Evolutionary conservation across 2,113 vertebrate species (phyloP).

Genomic region (Ia io): DNA sequence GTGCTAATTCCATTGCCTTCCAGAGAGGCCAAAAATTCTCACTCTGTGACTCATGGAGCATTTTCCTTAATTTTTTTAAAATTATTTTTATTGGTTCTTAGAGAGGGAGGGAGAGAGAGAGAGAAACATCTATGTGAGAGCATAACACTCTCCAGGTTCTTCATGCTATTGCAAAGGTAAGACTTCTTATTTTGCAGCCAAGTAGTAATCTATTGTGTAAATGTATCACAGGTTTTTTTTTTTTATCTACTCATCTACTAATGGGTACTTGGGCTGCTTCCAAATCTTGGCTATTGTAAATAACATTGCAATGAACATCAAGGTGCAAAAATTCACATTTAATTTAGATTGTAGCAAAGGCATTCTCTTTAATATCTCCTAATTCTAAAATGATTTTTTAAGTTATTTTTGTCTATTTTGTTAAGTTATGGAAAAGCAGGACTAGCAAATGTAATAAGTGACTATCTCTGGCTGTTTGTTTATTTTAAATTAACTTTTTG

Average conservation of each 20-base stretch:
- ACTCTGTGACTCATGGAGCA: not conserved
- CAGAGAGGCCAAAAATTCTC: not conserved
- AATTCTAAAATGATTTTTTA: not conserved
- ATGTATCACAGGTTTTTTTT: not conserved
- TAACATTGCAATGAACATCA: not conserved
- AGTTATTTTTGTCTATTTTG: not conserved
- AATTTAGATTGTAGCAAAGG: not conserved
- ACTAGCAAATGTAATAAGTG: not conserved
- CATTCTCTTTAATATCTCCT: not conserved
- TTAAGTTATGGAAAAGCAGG: not conserved
- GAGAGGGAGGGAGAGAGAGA: not conserved
- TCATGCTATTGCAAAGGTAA: not conserved
- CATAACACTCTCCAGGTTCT: not conserved
- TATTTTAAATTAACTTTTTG: conserved; percentile 37
- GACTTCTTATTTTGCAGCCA: not conserved
- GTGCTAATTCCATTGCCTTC: not conserved
- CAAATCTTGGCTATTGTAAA: not conserved
- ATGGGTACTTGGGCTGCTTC: not conserved
- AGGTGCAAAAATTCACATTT: conserved; percentile 6
- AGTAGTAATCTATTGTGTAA: not conserved
- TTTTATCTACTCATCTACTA: not conserved
- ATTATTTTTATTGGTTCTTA: not conserved
- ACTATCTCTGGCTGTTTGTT: not conserved
- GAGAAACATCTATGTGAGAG: not conserved
- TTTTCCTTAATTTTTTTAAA: not conserved